Evolutionary conservation across 2,888 invertebrate species (phyloP), one percentile per base, ranked within the genome.

Genomic region (Epirrita christyi): DNA sequence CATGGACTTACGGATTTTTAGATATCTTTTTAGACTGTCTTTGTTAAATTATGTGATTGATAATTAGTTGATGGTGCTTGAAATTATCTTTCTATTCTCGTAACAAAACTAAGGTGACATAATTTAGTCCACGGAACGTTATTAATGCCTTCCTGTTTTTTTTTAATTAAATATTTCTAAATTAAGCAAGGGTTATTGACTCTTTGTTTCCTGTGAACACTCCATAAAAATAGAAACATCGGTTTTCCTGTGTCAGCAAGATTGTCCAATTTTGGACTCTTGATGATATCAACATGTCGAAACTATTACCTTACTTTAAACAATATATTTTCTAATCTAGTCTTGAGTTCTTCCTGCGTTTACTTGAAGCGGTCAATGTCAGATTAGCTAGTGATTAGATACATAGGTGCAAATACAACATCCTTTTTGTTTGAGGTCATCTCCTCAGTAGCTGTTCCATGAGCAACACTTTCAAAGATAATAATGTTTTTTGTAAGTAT

Each of bases 281-380:
- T 21, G 21, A 21, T 21, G 21, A 21, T 21, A 3, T 21, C 21
- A 21, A 3, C 2, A 21, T 3, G 4, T n/a, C n/a, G 6, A 38
- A 52, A 51, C 11, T 47, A 49, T 53, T 53, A 41, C 52, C 21
- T 48, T 9, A 40, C 11, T 4, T 21, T 11, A 11, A 38, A 28
- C 36, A 55, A 43, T 28, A 55, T 51, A 34, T 55, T 53, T 59
- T 55, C 10, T 52, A 44, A 59, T 59, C 59, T 55, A 41, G 15
- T 47, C 34, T 55, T 47, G 54, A 45, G 46, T 34, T 55, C 50
- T 55, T 59, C 55, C 55, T 59, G 55, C 55, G 59, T 55, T 59
- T 55, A 51, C 51, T 44, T 27, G 40, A 27, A 56, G 59, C 55
- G 59, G 59, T 59, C 59, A 59, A 59, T 59, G 59, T 59, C 55